Base-by-base conservation (phyloP, 1,140 invertebrate genomes). In the Platyscapa corneri region DNA sequence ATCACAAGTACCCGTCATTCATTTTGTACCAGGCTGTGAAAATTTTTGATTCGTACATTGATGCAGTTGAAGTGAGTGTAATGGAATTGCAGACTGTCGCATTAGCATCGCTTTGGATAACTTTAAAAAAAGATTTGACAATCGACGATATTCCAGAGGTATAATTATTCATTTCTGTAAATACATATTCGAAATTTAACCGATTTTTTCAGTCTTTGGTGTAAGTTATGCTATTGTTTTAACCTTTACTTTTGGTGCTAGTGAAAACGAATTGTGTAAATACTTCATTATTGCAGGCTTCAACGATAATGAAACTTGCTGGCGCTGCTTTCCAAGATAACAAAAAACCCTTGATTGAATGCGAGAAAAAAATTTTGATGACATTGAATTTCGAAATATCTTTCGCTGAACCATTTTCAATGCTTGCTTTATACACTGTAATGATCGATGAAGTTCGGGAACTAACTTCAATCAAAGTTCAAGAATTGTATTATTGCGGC, bases 21-120 rank as follows among this genome's bases (percentile, higher is more conserved):
- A 75, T 90, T 3, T 39, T 90, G 14, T 89, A 91, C 67, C 89
- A 90, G 75, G 77, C 89, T 0, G 82, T 90, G 5, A 91, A 88
- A 64, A 37, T 91, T 46, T 91, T 91, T 39, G 89, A 90, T 39
- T 80, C 74, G 3, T 84, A 83, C 56, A 86, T 90, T 46, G 88
- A 89, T 14, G 42, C 20, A 39, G 86, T 88, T 34, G 0, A 27
- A 0, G 72, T 88, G 18, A 14, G 74, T 0, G 42, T 81, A 0
- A 10, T 56, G 6, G 46, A 88, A 20, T 77, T 91, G 14, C 89
- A 91, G n/a, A 27, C 88, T 3, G 5, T 85, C 0, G 89, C 89
- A 34, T 18, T 91, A 14, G 82, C 88, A 1, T 85, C 88, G 18
- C 70, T 91, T 20, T 91, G 90, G 90, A 89, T 91, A n/a, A 75